Percentiles rank a stretch among this genome's conserved stretches.
Evolutionary conservation across 2,113 vertebrate genomes (phyloP).

Genomic region (Tapirus terrestris): DNA sequence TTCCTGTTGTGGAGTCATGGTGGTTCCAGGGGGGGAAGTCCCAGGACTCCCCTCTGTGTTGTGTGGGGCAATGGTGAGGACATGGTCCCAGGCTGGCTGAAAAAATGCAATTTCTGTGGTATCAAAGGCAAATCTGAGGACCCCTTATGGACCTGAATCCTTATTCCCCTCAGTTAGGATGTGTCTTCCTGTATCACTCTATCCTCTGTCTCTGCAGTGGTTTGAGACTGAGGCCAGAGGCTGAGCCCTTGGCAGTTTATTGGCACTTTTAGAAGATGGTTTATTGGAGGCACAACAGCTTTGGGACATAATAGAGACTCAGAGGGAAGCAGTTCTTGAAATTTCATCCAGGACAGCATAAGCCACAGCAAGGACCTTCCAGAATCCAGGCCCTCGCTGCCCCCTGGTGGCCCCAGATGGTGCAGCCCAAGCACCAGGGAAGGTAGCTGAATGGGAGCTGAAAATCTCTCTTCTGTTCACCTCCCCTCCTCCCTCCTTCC

Average conservation of each 20-base stretch:
- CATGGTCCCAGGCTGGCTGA: not conserved
- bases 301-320: not conserved
- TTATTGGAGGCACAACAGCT: not conserved
- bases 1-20: not conserved
- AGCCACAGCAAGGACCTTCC: not conserved
- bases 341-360: not conserved
- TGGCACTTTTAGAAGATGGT: not conserved
- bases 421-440: no score
- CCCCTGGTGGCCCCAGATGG: not conserved
- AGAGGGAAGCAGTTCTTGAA: not conserved
- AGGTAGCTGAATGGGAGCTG: no score
- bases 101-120: no score
- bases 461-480: not conserved
- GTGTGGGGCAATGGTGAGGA: no score
- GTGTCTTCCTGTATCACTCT: not conserved
- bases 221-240: not conserved
- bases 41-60: not conserved
- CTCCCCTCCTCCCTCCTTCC: not conserved
- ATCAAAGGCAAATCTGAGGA: not conserved
- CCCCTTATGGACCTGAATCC: accelerated
- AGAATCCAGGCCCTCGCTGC: not conserved
- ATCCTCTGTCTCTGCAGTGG: not conserved
- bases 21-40: not conserved
- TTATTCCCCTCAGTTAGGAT: not conserved
- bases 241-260: not conserved